Evolutionary conservation across 2,888 invertebrate species (phyloP).

Genomic region (Platynereis dumerilii): DNA sequence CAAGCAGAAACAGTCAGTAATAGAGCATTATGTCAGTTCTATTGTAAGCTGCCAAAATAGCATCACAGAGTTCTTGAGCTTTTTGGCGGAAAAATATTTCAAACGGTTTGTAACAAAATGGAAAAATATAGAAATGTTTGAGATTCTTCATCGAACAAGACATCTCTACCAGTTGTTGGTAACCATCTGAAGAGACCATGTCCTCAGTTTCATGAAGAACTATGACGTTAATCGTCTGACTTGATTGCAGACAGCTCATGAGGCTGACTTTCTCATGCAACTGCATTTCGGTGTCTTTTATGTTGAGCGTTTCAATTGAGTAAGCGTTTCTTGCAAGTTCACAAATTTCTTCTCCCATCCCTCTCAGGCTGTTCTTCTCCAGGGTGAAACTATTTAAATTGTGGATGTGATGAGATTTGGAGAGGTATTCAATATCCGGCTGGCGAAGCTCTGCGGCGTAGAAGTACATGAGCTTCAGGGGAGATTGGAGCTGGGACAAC

Average conservation of each 20-base stretch:
- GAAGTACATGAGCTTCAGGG: constrained; percentile 15
- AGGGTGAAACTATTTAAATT: constrained; percentile 14
- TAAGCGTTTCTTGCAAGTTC: constrained; percentile 2
- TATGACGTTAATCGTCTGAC: constrained; percentile 3
- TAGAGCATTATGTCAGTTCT: constrained; percentile 20
- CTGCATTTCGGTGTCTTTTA: constrained; percentile 25
- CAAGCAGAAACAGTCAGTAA: too few species aligned
- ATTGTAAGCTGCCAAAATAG: constrained; percentile 8
- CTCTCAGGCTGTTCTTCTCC: constrained; percentile 26
- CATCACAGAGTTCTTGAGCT: constrained; percentile 9
- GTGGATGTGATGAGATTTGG: constrained; percentile 20
- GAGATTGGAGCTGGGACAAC: constrained; percentile 16
- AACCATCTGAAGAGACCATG: constrained; percentile 24
- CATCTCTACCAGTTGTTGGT: constrained; percentile 21
- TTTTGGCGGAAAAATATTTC: constrained; percentile 24
- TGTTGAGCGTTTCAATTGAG: constrained; percentile 18
- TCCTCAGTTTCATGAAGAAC: constrained; percentile 26
- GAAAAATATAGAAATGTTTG: constrained; percentile 30
- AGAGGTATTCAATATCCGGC: constrained; percentile 23
- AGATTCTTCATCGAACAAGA: constrained; percentile 25
- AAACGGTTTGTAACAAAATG: constrained; percentile 30
- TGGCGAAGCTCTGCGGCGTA: constrained; percentile 11
- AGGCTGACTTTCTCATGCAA: constrained; percentile 23
- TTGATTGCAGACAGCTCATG: constrained; percentile 18
- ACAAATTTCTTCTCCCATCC: constrained; percentile 12